Base-by-base conservation (phyloP, 53 echinoderm and acorn worm genomes). In the Arbacia lixula region DNA sequence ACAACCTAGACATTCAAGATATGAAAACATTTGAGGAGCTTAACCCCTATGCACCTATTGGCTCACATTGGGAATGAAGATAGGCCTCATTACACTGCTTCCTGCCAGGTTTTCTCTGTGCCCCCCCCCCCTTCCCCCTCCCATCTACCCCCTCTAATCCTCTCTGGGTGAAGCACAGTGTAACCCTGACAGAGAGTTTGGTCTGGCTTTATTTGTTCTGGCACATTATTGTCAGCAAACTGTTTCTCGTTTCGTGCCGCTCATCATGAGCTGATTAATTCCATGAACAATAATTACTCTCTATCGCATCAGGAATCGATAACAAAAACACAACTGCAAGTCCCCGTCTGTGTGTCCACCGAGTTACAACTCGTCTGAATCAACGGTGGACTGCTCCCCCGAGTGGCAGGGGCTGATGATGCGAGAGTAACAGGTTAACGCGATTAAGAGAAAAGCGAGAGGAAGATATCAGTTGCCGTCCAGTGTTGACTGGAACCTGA, bases 1-100 rank as follows among this genome's bases (percentile, higher is more conserved):
- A 81, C 63, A 81, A 81, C 82, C 82, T 81, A 81, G 82, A 81
- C 82, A 81, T 81, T 81, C 82, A 81, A 81, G 64, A 77, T 77
- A 77, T 77, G 78, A 77, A 77, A 77, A 77, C 78, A 77, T 77
- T 57, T 77, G 37, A 25, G 57, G 43, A 37, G 78, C 57, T 77
- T 77, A 77, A 77, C 78, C 78, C 78, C 40, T 77, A 25, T 35
- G 58, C 57, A 58, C 78, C 78, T 40, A 60, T 58, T 25, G 78
- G 78, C 78, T 77, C 60, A 57, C 43, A 27, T 38, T 35, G 57
- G 78, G 40, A 77, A 77, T 36, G 36, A 58, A 56, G 60, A 58
- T 36, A 57, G 26, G 37, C 37, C 58, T 77, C 57, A 77, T 77
- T 77, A 58, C 37, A 27, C 36, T 56, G 58, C 78, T 58, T 77